These are phyloP conservation scores for Coelinius sp. DNA, from an alignment of 2,888 invertebrate genomes.

Conservation along the genomic window DNA sequence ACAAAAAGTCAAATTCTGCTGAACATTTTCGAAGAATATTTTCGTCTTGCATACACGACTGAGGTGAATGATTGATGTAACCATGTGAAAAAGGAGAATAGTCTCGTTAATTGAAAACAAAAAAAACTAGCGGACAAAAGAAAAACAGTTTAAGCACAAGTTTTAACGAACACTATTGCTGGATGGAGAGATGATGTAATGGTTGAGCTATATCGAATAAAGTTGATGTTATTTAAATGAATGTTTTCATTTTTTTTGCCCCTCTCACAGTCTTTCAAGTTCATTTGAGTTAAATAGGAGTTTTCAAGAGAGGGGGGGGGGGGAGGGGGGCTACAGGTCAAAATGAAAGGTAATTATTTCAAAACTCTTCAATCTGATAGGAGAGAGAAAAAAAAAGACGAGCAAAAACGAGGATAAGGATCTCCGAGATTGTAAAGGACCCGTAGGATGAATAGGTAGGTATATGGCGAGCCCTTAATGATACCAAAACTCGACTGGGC, in stretches of 20 bases:
- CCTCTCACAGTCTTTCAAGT: background rate
- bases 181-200: conserved; percentile 45
- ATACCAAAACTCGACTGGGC: conserved; percentile 36
- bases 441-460: conserved; percentile 37
- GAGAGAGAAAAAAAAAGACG: background rate
- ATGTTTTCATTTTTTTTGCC: conserved; percentile 3
- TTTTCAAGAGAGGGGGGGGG: too few relatives aligned
- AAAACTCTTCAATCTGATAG: conserved; percentile 42
- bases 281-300: conserved; percentile 2
- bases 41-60: conserved; percentile 3
- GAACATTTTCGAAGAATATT: background rate
- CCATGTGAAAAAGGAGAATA: background rate
- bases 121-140: conserved; percentile 19
- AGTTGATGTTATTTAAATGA: conserved; percentile 68
- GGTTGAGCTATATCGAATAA: conserved; percentile 55
- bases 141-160: conserved; percentile 31
- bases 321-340: conserved; percentile 4
- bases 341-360: conserved; percentile 54
- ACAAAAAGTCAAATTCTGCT: conserved; percentile 25
- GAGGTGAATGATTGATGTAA: background rate
- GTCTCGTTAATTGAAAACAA: conserved; percentile 7
- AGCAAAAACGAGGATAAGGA: conserved; percentile 21
- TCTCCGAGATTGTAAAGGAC: conserved; percentile 7
- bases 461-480: conserved; percentile 43
- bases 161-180: conserved; percentile 28